A percentile compares a stretch with the other conserved stretches of the same genome.
phyloP scores from a whole-genome alignment of 2,113 vertebrate genomes.

The Ammodramus savannarum region DNA sequence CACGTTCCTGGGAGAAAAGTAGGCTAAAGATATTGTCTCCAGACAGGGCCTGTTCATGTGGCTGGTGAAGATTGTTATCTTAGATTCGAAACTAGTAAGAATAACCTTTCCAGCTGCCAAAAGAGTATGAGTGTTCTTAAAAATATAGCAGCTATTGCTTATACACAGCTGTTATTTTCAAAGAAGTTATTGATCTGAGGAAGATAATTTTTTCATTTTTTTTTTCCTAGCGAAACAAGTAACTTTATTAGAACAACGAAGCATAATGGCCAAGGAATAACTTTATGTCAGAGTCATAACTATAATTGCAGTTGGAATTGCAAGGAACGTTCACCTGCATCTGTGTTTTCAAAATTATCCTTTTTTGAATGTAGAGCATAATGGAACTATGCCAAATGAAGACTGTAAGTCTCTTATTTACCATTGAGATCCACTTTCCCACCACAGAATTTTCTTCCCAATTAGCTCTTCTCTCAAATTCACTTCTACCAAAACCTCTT shows the following conservation, averaged over 20 bases:
- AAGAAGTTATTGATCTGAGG: not conserved
- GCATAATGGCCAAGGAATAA: not conserved
- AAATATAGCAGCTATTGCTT: not conserved
- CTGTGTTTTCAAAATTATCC: not conserved
- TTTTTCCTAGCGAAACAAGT: not conserved
- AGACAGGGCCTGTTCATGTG: conserved; percentile 54
- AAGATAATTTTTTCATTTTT: not conserved
- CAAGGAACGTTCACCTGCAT: not conserved
- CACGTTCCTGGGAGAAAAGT: conserved; percentile 28
- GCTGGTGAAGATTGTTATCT: conserved; percentile 59
- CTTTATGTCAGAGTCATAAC: not conserved
- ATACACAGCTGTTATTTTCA: conserved; percentile 2
- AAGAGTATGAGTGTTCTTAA: conserved; percentile 35
- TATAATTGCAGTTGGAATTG: not conserved
- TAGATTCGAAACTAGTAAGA: conserved; percentile 18
- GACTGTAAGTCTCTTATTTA: not conserved
- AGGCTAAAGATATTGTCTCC: conserved; percentile 49
- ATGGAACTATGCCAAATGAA: not conserved
- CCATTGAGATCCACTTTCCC: not conserved
- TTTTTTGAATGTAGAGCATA: not conserved
- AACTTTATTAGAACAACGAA: not conserved
- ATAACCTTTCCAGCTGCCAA: conserved; percentile 34
- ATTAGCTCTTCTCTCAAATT: not conserved
- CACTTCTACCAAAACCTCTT: not conserved
- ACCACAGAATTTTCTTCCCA: not conserved